phyloP scores from a whole-genome alignment of 2,888 invertebrate species.

The Andrena fulva region DNA sequence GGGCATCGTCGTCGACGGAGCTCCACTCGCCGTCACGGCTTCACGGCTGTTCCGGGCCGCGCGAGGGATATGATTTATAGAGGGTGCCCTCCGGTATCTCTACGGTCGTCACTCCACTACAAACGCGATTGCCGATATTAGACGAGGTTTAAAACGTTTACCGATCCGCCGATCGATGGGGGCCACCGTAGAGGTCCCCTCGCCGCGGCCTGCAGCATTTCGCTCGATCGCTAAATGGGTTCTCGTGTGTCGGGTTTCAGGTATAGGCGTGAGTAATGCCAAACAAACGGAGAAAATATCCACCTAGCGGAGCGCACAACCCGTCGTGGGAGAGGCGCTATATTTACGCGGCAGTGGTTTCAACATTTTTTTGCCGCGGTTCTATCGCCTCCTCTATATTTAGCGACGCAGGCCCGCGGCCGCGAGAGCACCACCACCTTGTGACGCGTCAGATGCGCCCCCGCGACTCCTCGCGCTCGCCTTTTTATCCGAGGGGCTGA shows the following conservation, averaged over 20 bases:
- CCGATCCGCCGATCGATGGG: constrained; percentile 38
- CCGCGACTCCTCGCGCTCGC: constrained; percentile 58
- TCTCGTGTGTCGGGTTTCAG: constrained; percentile 69
- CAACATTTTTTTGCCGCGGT: constrained; percentile 71
- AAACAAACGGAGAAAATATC: constrained; percentile 68
- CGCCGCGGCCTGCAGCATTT: neutral
- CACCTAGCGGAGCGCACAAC: constrained; percentile 39
- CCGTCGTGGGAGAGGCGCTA: constrained; percentile 80
- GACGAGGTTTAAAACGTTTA: constrained; percentile 58
- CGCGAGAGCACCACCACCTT: constrained; percentile 72
- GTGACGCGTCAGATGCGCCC: constrained; percentile 65
- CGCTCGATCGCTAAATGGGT: constrained; percentile 49
- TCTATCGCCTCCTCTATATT: constrained; percentile 74
- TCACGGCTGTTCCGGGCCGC: constrained; percentile 36
- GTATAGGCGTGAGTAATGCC: constrained; percentile 60
- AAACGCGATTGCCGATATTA: constrained; percentile 61
- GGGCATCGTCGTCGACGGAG: constrained; percentile 49
- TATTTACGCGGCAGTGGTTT: constrained; percentile 77
- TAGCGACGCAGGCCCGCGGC: constrained; percentile 60
- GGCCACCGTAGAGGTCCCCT: neutral
- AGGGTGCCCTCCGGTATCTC: constrained; percentile 43
- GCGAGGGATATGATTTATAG: constrained; percentile 64
- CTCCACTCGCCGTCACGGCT: constrained; percentile 51
- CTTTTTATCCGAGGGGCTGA: constrained; percentile 69
- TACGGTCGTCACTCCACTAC: constrained; percentile 37